Evolutionary conservation across 2,797 vertebrate genomes (phyloP).

Genomic region (Erpetoichthys calabaricus): DNA sequence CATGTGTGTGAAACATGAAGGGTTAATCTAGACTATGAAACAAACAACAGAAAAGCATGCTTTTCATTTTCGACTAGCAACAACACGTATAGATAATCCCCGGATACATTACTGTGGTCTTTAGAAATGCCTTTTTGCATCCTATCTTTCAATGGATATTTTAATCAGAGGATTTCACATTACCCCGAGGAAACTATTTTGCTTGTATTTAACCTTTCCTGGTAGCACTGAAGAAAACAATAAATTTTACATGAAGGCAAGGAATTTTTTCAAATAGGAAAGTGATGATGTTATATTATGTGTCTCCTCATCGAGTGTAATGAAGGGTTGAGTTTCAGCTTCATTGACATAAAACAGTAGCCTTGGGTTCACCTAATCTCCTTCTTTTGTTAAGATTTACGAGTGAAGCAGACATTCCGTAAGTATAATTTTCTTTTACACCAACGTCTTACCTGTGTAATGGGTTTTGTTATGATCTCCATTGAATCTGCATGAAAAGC

Average conservation of each 20-base stretch:
- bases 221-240: conserved; percentile 20
- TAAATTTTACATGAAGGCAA: background rate
- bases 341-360: conserved; percentile 24
- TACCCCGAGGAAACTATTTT: conserved; percentile 23
- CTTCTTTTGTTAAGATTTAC: conserved; percentile 33
- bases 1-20: no score
- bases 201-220: conserved; percentile 32
- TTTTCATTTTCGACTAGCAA: conserved; percentile 18
- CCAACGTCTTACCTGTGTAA: background rate
- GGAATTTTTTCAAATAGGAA: conserved; percentile 1
- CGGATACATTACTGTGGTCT: conserved; percentile 27
- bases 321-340: conserved; percentile 25
- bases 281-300: background rate
- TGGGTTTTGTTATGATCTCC: background rate
- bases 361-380: conserved; percentile 30
- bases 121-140: conserved; percentile 31
- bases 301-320: conserved; percentile 28
- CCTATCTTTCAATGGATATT: conserved; percentile 24
- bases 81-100: conserved; percentile 24
- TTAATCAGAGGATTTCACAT: conserved; percentile 29
- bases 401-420: conserved; percentile 33
- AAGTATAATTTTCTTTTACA: conserved; percentile 14
- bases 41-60: no score
- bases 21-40: no score
- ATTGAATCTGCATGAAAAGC: background rate